Evolutionary conservation across 1,140 invertebrate genomes (phyloP).

Genomic region (Nymphalis io): DNA sequence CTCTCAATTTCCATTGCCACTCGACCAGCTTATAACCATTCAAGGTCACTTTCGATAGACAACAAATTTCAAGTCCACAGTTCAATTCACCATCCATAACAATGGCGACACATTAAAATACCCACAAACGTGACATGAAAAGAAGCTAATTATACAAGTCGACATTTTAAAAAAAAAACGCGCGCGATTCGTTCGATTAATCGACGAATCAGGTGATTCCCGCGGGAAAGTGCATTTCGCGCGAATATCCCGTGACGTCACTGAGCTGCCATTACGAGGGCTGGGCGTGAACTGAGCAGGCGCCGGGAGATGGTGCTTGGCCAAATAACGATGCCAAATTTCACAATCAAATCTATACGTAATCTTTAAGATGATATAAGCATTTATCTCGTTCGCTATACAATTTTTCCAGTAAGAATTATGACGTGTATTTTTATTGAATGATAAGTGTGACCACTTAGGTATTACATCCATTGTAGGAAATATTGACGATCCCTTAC

Average conservation of each 20-base stretch:
- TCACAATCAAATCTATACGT: conserved; percentile 56
- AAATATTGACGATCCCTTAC: too few species aligned
- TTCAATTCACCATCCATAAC: conserved; percentile 26
- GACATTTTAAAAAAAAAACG: conserved; percentile 38
- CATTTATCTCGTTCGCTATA: conserved; percentile 33
- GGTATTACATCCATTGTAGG: too few species aligned
- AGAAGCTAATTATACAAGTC: conserved; percentile 44
- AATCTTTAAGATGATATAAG: conserved; percentile 36
- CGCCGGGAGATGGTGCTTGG: conserved; percentile 41
- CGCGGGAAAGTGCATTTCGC: conserved; percentile 55
- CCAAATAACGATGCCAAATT: conserved; percentile 72
- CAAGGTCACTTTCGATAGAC: conserved; percentile 48
- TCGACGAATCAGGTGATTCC: conserved; percentile 55
- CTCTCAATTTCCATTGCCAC: conserved; percentile 50
- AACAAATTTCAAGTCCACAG: conserved; percentile 35
- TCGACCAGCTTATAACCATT: conserved; percentile 37
- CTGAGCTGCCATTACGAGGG: conserved; percentile 41
- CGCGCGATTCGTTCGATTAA: conserved; percentile 39
- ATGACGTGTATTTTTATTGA: not conserved
- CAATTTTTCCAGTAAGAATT: not conserved
- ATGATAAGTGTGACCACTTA: too few species aligned
- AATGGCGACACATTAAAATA: conserved; percentile 18
- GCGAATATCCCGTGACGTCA: conserved; percentile 51
- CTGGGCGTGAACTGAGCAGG: conserved; percentile 47
- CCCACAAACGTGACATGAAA: conserved; percentile 31